phyloP scores from a whole-genome alignment of 1,140 invertebrate species.

The Riptortus pedestris region DNA sequence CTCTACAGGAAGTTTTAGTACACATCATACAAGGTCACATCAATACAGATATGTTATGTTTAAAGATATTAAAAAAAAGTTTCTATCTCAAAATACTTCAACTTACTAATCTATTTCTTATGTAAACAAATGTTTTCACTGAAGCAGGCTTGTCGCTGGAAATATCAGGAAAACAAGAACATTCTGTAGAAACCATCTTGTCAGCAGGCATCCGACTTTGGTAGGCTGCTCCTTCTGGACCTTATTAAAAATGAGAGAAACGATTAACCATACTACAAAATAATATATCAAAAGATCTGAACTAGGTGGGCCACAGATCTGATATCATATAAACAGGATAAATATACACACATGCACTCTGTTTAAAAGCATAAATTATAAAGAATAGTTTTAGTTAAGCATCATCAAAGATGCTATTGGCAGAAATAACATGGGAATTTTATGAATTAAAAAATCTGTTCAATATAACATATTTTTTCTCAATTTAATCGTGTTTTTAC shows the following conservation, averaged over 20 bases:
- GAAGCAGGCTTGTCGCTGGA: constrained; percentile 61
- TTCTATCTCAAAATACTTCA: background rate
- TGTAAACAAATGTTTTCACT: constrained; percentile 83
- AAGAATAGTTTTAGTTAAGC: too few species aligned
- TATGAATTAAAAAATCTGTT: too few species aligned
- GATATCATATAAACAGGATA: too few species aligned
- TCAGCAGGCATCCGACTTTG: constrained; percentile 88
- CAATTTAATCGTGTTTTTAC: too few species aligned
- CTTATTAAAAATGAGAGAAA: constrained; percentile 38
- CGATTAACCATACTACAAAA: too few species aligned
- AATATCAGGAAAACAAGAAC: constrained; percentile 86
- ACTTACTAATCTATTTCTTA: constrained; percentile 75
- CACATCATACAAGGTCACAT: background rate
- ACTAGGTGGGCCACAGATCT: background rate
- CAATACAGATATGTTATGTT: background rate
- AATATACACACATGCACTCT: too few species aligned
- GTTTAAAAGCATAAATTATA: too few species aligned
- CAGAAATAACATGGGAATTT: too few species aligned
- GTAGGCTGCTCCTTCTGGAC: constrained; percentile 84
- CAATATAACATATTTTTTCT: too few species aligned
- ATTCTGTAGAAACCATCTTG: constrained; percentile 88
- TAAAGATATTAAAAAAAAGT: too few species aligned
- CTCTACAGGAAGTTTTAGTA: too few species aligned
- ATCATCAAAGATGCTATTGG: too few species aligned
- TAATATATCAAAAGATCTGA: background rate